Conservation (phyloP, 1,140 invertebrate species). For the Nilaparvata lugens region DNA sequence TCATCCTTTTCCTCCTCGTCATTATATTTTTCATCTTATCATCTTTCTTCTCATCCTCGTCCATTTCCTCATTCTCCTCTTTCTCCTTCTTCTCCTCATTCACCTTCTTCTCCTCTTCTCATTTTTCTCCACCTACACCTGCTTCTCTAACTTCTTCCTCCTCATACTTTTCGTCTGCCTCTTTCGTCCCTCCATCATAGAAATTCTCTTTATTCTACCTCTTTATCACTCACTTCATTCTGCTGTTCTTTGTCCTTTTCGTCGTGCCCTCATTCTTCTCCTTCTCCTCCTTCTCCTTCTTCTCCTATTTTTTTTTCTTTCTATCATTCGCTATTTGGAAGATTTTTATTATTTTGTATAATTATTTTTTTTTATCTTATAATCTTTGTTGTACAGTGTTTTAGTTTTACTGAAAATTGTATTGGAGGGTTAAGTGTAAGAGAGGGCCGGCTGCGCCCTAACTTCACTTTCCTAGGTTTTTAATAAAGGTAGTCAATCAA, state of each 20-base stretch:
- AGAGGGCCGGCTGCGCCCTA: too few relatives aligned
- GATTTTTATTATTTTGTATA: too few relatives aligned
- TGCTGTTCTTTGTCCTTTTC: too few relatives aligned
- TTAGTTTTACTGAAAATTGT: too few relatives aligned
- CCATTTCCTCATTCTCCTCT: background rate
- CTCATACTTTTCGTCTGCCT: slow-evolving; percentile 4
- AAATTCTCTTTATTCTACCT: background rate
- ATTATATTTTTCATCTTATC: too few relatives aligned
- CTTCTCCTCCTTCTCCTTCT: slow-evolving; percentile 3
- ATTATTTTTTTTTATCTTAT: too few relatives aligned
- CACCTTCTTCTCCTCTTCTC: slow-evolving; percentile 12
- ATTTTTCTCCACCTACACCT: background rate
- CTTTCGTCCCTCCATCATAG: slow-evolving; percentile 6
- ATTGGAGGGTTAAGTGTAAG: background rate
- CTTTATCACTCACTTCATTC: slow-evolving; percentile 8
- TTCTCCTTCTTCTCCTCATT: background rate
- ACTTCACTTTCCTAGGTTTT: too few relatives aligned
- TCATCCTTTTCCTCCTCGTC: background rate
- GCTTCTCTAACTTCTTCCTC: background rate
- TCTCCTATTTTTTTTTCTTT: slow-evolving; percentile 12
- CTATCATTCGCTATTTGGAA: background rate
- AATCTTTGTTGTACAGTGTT: too few relatives aligned
- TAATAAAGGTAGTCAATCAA: too few relatives aligned
- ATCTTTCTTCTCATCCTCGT: background rate
- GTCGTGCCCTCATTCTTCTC: background rate